Base-by-base conservation (phyloP, 2,113 vertebrate genomes). In the Lagopus leucura region DNA sequence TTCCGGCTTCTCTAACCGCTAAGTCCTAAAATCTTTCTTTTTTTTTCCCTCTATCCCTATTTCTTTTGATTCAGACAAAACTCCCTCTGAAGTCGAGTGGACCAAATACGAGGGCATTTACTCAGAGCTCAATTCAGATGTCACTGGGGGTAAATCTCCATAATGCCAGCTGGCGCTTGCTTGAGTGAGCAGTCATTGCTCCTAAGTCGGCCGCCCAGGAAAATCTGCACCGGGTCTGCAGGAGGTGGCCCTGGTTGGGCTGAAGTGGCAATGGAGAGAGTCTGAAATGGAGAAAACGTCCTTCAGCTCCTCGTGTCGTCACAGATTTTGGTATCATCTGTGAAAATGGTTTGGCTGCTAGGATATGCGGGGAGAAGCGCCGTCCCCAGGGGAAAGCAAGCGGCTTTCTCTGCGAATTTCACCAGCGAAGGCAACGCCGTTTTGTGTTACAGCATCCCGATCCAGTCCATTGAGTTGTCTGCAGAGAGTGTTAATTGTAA, bases 101-200 rank as follows among this genome's bases (percentile, higher is more conserved):
- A 67, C 85, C 64, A 47, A 83, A 83, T 67, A 79, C 67, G 54
- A 92, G 88, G 69, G 88, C 90, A 76, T 89, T 91, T 89, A 54
- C 92, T 94, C 76, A 63, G 17, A 82, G 81, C 88, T 94, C 91
- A 89, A 94, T 94, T 94, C 94, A 89, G 90, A 89, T 92, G 92
- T 93, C 85, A 89, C 90, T 25, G 72, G 58, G 73, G 81, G 90
- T 89, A 92, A 94, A 89, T 80, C 90, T 94, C 90, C 90, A 27
- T 73, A 69, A 67, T 83, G 88, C 85, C 92, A 93, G 81, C 81
- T 91, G 92, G 92, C 54, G 43, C 85, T 82, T 89, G 94, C 84
- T 82, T 86, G 92, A 94, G 72, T 88, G 84, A 94, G 84, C 92
- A 95, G 71, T 89, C 91, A 86, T 66, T 66, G 48, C 93, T 50